Evolutionary conservation across 2,113 vertebrate species (phyloP), one percentile per base, ranked within the genome.

Genomic region (Lota lota): DNA sequence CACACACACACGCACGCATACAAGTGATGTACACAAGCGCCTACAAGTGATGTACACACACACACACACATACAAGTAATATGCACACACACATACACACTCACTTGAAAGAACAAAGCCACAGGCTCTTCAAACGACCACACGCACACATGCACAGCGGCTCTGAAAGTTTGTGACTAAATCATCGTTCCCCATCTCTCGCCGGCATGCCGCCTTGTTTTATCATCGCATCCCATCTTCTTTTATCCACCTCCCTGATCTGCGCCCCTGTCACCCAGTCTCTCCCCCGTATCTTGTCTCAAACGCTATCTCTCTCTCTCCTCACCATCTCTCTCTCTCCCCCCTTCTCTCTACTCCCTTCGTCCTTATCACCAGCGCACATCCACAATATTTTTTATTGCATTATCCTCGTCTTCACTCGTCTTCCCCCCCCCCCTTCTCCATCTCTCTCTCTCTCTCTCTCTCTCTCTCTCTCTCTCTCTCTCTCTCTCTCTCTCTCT

Each of bases 211-310:
- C 75, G 59, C 62, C 77, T 82, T 76, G 79, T 81, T 80, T 78
- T 86, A 84, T 89, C 87, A 68, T 61, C 68, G 65, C 68, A 75
- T 84, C 83, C 76, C 59, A 84, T 89, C 87, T 78, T 69, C 78
- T 74, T 82, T 88, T 84, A 87, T 89, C 83, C 81, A 76, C 81
- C 79, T 78, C 75, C 79, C 77, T 78, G 84, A 86, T 89, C 87
- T 83, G 73, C 83, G 68, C 74, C 76, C 81, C 74, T 82, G 81
- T 85, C 85, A 83, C 72, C 85, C 78, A 76, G 75, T 87, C 87
- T 83, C 84, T 7, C 58, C 58, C 18, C 56, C 6, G 11, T 33
- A 33, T 33, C 28, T 33, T 33, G 28, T 33, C 28, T 33, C 2
- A 33, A 33, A 33, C 28, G 28, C 53, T 74, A 74, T 87, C 84